phyloP scores from a whole-genome alignment of 2,888 invertebrate species.

The Steinernema hermaphroditum region DNA sequence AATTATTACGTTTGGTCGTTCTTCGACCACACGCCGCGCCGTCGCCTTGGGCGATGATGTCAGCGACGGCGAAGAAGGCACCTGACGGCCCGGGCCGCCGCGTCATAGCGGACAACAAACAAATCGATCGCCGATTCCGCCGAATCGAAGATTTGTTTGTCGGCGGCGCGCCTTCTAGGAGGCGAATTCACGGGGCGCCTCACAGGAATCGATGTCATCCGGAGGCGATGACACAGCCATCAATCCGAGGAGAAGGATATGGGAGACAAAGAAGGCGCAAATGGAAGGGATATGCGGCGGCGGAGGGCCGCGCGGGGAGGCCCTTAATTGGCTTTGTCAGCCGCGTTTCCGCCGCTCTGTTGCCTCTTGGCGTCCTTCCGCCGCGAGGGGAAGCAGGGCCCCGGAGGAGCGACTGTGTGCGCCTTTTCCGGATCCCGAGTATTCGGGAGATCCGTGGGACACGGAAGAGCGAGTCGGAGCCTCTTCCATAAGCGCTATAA shows the following conservation, averaged over 20 bases:
- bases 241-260: not conserved
- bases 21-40: not conserved
- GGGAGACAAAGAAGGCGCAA: constrained; percentile 9
- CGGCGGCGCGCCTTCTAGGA: not conserved
- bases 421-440: too few relatives aligned
- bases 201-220: not conserved
- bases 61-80: constrained; percentile 9
- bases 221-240: constrained; percentile 21
- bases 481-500: too few relatives aligned
- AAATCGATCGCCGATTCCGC: constrained; percentile 6
- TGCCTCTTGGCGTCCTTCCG: not conserved
- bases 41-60: not conserved
- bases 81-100: not conserved
- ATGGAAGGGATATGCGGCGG: constrained; percentile 10
- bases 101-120: not conserved
- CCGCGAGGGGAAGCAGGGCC: not conserved
- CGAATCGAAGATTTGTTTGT: constrained; percentile 18
- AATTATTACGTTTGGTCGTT: constrained; percentile 10
- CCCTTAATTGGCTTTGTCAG: constrained; percentile 28
- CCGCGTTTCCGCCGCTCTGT: not conserved
- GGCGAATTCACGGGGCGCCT: not conserved
- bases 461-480: too few relatives aligned
- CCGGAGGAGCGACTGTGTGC: not conserved
- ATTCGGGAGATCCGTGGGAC: too few relatives aligned
- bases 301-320: not conserved